Conservation (phyloP, 2,797 vertebrate genomes). For the Anas capensis region DNA sequence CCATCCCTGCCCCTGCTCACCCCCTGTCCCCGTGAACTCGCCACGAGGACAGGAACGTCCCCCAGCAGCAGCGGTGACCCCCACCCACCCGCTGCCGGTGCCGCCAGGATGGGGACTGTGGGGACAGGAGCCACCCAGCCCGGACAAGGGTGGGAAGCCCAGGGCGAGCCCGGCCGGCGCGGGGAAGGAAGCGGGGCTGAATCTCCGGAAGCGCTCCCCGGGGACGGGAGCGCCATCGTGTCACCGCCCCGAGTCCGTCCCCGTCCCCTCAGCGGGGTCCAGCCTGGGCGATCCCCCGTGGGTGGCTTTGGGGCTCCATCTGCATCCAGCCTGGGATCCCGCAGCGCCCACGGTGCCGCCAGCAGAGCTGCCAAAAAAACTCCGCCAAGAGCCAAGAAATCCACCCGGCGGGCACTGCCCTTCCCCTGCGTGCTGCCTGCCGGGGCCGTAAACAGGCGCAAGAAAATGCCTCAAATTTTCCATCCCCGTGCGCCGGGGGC, state of each 20-base stretch:
- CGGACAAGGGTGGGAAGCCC: neutral
- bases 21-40: neutral
- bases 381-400: conserved; percentile 33
- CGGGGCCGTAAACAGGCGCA: conserved; percentile 36
- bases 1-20: neutral
- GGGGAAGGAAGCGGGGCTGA: conserved; percentile 55
- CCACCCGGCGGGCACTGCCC: neutral
- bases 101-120: neutral
- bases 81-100: too few relatives aligned
- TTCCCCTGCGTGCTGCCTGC: neutral
- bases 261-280: neutral
- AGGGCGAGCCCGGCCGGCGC: neutral
- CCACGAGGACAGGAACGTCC: neutral
- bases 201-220: conserved; percentile 51
- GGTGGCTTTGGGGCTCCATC: neutral
- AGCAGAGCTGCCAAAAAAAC: neutral
- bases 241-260: neutral
- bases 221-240: neutral
- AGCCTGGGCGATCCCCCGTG: neutral
- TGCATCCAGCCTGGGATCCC: neutral
- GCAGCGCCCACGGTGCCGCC: neutral
- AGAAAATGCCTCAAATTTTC: conserved; percentile 47
- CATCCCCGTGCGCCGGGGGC: accelerated
- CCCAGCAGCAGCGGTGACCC: neutral
- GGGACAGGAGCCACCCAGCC: neutral